Percentiles rank a stretch among this genome's conserved stretches.
Conservation (phyloP, 2,888 invertebrate species). For the Euzophera pinguis region DNA sequence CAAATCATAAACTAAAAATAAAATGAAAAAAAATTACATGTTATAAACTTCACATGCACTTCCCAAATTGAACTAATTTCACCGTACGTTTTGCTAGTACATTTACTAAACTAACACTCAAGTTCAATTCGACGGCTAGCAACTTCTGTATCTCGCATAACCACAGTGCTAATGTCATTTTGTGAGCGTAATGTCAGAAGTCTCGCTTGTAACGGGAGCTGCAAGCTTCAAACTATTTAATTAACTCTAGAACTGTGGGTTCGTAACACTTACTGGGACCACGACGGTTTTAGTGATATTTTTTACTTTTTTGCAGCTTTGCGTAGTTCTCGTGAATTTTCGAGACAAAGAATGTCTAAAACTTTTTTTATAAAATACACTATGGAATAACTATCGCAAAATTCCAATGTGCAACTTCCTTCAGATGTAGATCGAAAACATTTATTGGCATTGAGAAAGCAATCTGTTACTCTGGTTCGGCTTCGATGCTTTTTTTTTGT, state of each 20-base stretch:
- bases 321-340: neutral
- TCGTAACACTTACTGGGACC: neutral
- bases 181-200: slow-evolving; percentile 3
- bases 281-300: neutral
- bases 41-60: neutral
- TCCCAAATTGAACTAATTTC: neutral
- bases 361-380: too few species aligned
- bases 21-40: too few species aligned
- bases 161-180: slow-evolving; percentile 6
- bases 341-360: too few species aligned
- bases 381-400: too few species aligned
- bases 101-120: slow-evolving; percentile 1
- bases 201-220: slow-evolving; percentile 2
- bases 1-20: too few species aligned
- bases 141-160: slow-evolving; percentile 9
- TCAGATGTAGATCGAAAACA: too few species aligned
- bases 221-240: slow-evolving; percentile 4
- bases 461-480: too few species aligned
- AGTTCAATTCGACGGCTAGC: neutral
- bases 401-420: too few species aligned
- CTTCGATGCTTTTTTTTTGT: too few species aligned
- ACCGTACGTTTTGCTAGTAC: neutral
- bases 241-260: neutral
- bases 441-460: too few species aligned
- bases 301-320: neutral